A percentile compares a stretch with the other conserved stretches of the same genome.
Conservation (phyloP, 2,888 invertebrate genomes). For the Brachypalpus laphriformis region DNA sequence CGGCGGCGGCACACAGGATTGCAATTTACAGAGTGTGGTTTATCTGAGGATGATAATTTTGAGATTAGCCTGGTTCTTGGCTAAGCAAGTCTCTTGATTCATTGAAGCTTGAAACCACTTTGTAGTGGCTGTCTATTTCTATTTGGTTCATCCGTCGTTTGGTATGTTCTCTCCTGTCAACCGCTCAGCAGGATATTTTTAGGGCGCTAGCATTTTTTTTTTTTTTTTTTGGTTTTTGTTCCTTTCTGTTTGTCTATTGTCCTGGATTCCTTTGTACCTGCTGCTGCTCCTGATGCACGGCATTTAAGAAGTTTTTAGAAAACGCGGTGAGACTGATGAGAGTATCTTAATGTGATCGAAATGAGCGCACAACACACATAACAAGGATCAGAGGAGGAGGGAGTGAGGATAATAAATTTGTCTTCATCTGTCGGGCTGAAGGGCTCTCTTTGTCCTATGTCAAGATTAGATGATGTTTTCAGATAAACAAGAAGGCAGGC, state of each 20-base stretch:
- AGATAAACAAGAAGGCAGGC: constrained; percentile 68
- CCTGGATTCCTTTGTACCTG: constrained; percentile 37
- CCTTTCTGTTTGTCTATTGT: constrained; percentile 38
- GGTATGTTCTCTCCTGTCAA: constrained; percentile 39
- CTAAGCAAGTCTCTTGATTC: constrained; percentile 23
- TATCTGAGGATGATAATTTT: constrained; percentile 72
- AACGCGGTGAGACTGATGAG: constrained; percentile 32
- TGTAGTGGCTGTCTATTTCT: constrained; percentile 58
- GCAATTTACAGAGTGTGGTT: constrained; percentile 69
- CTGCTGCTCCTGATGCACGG: neutral
- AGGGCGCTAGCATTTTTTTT: constrained; percentile 61
- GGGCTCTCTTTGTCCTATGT: constrained; percentile 53
- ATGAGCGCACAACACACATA: constrained; percentile 55
- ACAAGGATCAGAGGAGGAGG: constrained; percentile 48
- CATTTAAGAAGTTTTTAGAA: constrained; percentile 16
- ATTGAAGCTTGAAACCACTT: constrained; percentile 70
- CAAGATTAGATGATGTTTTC: constrained; percentile 73
- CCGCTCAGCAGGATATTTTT: constrained; percentile 63
- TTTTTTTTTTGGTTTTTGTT: constrained; percentile 17
- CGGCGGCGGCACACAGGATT: constrained; percentile 25
- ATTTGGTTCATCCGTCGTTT: constrained; percentile 44
- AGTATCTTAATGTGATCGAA: constrained; percentile 70
- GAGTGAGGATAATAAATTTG: constrained; percentile 71
- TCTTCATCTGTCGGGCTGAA: constrained; percentile 71
- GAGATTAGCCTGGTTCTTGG: constrained; percentile 67